Percentiles rank a stretch among this genome's conserved stretches.
Conservation (phyloP, 2,888 invertebrate genomes). For the Agapetus fuscipes region DNA sequence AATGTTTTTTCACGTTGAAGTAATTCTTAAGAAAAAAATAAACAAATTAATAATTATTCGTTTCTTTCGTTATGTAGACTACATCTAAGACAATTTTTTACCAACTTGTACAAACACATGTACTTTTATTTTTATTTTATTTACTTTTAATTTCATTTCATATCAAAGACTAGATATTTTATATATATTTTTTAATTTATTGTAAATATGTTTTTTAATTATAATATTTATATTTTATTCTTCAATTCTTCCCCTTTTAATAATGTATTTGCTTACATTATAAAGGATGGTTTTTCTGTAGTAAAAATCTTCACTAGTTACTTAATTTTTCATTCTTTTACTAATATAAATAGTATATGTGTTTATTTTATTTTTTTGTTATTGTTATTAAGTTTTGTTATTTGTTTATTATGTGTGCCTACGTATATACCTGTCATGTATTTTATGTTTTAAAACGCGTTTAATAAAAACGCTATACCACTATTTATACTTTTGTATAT, state of each 20-base stretch:
- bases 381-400: background rate
- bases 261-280: background rate
- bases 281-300: too few relatives aligned
- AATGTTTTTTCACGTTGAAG: conserved; percentile 11
- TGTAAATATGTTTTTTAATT: conserved; percentile 10
- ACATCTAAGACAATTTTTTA: conserved; percentile 7
- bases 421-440: conserved; percentile 20
- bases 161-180: conserved; percentile 17
- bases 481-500: conserved; percentile 13
- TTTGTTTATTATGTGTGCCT: conserved; percentile 15
- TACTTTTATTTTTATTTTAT: conserved; percentile 6
- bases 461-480: conserved; percentile 9
- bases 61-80: conserved; percentile 19
- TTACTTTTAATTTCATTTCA: conserved; percentile 10
- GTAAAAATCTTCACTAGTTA: too few relatives aligned
- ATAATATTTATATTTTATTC: background rate
- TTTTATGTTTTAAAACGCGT: conserved; percentile 13
- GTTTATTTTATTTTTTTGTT: background rate
- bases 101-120: conserved; percentile 4
- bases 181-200: conserved; percentile 11
- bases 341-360: background rate
- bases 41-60: too few relatives aligned
- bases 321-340: conserved; percentile 2
- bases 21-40: conserved; percentile 1
- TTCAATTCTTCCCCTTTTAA: background rate